phyloP scores from a whole-genome alignment of 1,140 invertebrate species.

The Neocloeon triangulifer region DNA sequence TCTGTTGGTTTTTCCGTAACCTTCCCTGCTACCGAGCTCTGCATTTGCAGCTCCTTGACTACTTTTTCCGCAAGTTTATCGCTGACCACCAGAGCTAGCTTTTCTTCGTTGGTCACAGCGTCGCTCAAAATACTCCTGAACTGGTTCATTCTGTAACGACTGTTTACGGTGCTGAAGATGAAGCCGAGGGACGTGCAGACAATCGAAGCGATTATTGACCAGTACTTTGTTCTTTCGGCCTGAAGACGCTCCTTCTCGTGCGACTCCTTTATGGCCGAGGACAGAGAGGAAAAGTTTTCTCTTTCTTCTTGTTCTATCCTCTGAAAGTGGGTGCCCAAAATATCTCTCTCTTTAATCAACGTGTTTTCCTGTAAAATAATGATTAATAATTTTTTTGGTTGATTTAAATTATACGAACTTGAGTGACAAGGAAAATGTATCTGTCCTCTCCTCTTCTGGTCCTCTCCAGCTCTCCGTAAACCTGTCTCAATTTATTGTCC shows the following conservation, averaged over 20 bases:
- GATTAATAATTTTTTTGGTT: too few relatives aligned
- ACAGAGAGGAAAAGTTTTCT: constrained; percentile 37
- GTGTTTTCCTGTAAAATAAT: constrained; percentile 10
- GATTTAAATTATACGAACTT: constrained; percentile 12
- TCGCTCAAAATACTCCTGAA: constrained; percentile 30
- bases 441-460: constrained; percentile 39
- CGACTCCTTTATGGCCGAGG: constrained; percentile 38
- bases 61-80: too few relatives aligned
- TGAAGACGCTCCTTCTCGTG: constrained; percentile 50
- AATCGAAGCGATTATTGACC: constrained; percentile 48
- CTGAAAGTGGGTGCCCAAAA: constrained; percentile 9
- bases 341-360: constrained; percentile 10
- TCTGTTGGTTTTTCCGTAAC: too few relatives aligned
- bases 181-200: constrained; percentile 42
- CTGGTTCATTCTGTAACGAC: constrained; percentile 37
- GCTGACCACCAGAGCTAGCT: too few relatives aligned
- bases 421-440: constrained; percentile 30
- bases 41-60: too few relatives aligned
- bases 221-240: constrained; percentile 53
- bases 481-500: constrained; percentile 33
- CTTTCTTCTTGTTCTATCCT: constrained; percentile 29
- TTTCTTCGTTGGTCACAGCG: constrained; percentile 6
- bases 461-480: constrained; percentile 41
- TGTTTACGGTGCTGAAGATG: constrained; percentile 37
- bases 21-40: too few relatives aligned